Evolutionary conservation across 1,140 invertebrate species (phyloP), one percentile per base, ranked within the genome.

Genomic region (Dysdera silvatica): DNA sequence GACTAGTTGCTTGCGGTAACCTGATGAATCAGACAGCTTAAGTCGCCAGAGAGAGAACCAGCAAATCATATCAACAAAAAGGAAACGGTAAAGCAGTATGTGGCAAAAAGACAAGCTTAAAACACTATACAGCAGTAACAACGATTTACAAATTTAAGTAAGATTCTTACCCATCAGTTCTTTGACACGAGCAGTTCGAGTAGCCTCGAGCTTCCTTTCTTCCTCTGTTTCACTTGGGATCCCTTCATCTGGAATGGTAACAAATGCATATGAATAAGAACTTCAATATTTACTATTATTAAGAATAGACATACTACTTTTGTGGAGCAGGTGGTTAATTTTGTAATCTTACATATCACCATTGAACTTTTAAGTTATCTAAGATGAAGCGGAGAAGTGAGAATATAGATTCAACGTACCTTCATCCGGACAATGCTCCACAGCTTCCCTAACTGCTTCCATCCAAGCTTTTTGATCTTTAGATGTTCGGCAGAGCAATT

Each of bases 391-490:
- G n/a, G n/a, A n/a, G n/a, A n/a, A n/a, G n/a, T n/a, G n/a, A n/a
- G n/a, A n/a, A n/a, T n/a, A n/a, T n/a, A n/a, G n/a, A n/a, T n/a
- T n/a, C n/a, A 29, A 56, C 10, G 35, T 31, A 66, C 64, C 82
- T 62, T 82, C 83, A 52, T 79, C 79, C 3, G 79, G 78, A 70
- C 79, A 79, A n/a, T 72, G 67, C 28, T 76, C 73, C 48, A 79
- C 73, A 26, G 79, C 78, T 40, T 80, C 85, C 78, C 87, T 81
- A 60, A 96, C 88, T 16, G 86, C 82, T 69, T 87, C 82, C 69
- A 95, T 91, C 93, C 92, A 96, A 1, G 84, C 76, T 68, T 88
- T 85, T 71, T 91, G 89, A 63, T 95, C 89, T 71, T 90, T 88
- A 16, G 89, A 88, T 45, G 88, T 86, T 67, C 87, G 84, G 61